Conservation (phyloP, 2,113 vertebrate species). For the Hypanus sabinus region DNA sequence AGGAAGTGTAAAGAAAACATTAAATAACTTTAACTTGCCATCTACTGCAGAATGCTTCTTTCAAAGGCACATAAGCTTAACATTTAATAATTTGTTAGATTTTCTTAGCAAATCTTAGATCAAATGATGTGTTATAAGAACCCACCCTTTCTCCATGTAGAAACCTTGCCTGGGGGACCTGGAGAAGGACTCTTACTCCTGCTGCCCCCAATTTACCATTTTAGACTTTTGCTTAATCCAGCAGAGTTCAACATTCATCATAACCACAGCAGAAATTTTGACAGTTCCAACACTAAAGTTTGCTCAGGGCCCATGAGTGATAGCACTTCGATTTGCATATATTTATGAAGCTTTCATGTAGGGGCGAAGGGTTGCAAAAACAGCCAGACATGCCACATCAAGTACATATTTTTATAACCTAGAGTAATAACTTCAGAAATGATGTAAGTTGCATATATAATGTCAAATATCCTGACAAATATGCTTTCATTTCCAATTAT, state of each 20-base stretch:
- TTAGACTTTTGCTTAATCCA: not conserved
- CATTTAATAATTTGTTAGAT: not conserved
- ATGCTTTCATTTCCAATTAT: not conserved
- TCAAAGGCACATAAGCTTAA: not conserved
- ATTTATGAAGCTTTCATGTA: not conserved
- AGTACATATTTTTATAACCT: not conserved
- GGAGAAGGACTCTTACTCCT: not conserved
- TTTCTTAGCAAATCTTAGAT: not conserved
- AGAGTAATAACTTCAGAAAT: not conserved
- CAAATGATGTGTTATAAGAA: not conserved
- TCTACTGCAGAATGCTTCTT: not conserved
- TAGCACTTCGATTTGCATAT: not conserved
- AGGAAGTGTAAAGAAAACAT: not conserved
- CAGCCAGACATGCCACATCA: not conserved
- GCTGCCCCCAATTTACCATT: not conserved
- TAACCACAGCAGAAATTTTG: not conserved
- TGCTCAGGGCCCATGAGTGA: not conserved
- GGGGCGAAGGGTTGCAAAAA: not conserved
- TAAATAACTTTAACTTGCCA: not conserved
- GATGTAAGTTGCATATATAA: not conserved
- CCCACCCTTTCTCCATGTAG: not conserved
- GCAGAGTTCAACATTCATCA: not conserved
- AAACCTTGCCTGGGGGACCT: not conserved
- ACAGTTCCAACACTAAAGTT: not conserved
- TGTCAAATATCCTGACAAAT: slow-evolving; percentile 4